Percentiles rank a stretch among this genome's conserved stretches.
Evolutionary conservation across 1,140 invertebrate genomes (phyloP).

Genomic region (Limonius californicus): DNA sequence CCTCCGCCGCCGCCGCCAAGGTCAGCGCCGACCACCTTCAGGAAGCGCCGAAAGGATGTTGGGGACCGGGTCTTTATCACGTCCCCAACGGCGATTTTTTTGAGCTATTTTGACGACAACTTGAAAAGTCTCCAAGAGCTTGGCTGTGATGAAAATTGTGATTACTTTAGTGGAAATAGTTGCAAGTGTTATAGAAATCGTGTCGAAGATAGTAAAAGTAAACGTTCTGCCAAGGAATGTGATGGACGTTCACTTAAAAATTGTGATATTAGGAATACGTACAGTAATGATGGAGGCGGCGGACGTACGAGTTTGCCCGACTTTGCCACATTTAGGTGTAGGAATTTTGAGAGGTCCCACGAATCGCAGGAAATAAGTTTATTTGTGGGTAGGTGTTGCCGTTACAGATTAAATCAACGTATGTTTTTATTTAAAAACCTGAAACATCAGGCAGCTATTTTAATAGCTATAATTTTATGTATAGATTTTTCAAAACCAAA

Average conservation of each 20-base stretch:
- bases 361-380: slow-evolving; percentile 38
- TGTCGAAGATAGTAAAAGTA: slow-evolving; percentile 2
- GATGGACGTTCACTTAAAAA: neutral
- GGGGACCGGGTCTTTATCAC: slow-evolving; percentile 41
- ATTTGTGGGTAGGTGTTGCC: slow-evolving; percentile 41
- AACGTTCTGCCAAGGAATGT: too few relatives aligned
- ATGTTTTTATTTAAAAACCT: too few relatives aligned
- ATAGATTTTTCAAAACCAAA: too few relatives aligned
- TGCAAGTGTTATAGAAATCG: neutral
- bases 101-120: slow-evolving; percentile 27
- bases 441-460: too few relatives aligned
- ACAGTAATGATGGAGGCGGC: neutral
- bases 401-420: too few relatives aligned
- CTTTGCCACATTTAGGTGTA: slow-evolving; percentile 17
- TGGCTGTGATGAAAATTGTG: slow-evolving; percentile 1
- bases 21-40: slow-evolving; percentile 34
- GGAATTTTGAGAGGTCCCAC: slow-evolving; percentile 18
- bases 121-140: neutral
- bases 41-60: slow-evolving; percentile 36
- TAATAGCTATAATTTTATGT: too few relatives aligned
- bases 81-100: slow-evolving; percentile 36
- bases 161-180: slow-evolving; percentile 6
- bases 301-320: slow-evolving; percentile 29
- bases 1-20: slow-evolving; percentile 36
- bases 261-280: slow-evolving; percentile 20